Evolutionary conservation across 1,140 invertebrate genomes (phyloP), one percentile per base, ranked within the genome.

Genomic region (Ruditapes philippinarum): DNA sequence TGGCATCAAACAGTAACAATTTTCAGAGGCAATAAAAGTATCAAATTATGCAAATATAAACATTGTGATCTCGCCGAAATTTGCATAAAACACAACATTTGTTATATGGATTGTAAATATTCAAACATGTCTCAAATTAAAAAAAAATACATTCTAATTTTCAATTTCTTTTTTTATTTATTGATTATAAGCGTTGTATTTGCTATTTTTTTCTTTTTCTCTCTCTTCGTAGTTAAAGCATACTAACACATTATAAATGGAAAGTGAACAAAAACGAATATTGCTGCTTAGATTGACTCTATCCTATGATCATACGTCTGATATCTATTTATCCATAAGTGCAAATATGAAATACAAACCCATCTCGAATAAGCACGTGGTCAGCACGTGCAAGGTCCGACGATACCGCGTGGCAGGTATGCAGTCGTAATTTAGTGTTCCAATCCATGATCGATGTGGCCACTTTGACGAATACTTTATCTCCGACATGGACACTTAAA

Each of bases 391-490:
- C 62, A 12, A 45, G 38, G 36, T 36, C 36, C 0, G 49, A 38
- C 19, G 78, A 54, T 51, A 12, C 40, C 7, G 57, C 65, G 25
- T 42, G 65, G 28, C 79, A 81, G 0, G 54, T 62, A 40, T 81
- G 54, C 51, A 81, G 79, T n/a, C 79, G 54, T 36, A 81, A 40
- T 25, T 81, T 81, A 1, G 38, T 28, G 14, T 36, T 38, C 54
- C 54, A 81, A 28, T 81, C 54, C 5, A 33, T 7, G 40, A 36
- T 40, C 9, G 49, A 12, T 17, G 57, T 65, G 5, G 9, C n/a
- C n/a, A 81, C 57, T 28, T 81, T 81, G 0, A 81, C 79, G 33
- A 65, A 81, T 22, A 81, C 38, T 2, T 81, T 42, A 33, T 81
- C 79, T 7, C 79, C 79, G 28, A 81, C 51, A 11, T 2, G 3